Conservation (phyloP, 2,113 vertebrate genomes). For the Varanus salvator region DNA sequence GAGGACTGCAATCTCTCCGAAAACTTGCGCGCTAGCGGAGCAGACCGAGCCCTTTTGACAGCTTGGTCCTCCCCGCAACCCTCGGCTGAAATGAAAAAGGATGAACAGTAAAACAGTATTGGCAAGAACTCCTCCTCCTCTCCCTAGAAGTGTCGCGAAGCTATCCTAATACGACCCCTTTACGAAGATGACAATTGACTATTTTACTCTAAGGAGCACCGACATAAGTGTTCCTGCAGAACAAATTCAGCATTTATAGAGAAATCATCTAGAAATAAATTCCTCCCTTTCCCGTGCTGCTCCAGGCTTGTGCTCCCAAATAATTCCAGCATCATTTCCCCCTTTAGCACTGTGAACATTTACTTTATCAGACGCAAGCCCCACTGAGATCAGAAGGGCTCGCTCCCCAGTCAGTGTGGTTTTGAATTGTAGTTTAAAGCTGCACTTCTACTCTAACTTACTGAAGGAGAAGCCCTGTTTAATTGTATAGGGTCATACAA, state of each 20-base stretch:
- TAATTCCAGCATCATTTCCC: neutral
- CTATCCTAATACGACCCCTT: neutral
- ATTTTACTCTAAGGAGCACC: neutral
- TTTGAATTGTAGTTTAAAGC: neutral
- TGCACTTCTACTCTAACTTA: neutral
- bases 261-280: neutral
- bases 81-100: neutral
- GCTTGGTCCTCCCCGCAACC: neutral
- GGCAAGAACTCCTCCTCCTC: neutral
- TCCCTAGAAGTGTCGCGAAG: neutral
- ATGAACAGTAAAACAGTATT: neutral
- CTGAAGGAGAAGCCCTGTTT: too few species aligned
- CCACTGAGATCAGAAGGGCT: neutral
- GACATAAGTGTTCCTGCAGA: too few species aligned
- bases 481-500: neutral
- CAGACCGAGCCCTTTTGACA: neutral
- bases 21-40: slow-evolving; percentile 1
- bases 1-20: slow-evolving; percentile 79
- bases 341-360: neutral
- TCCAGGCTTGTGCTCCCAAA: too few species aligned
- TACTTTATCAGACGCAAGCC: neutral
- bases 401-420: neutral
- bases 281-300: too few species aligned
- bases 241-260: too few species aligned
- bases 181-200: neutral